These are phyloP conservation scores for Phyllotis vaccarum DNA, from an alignment of 2,797 vertebrate genomes.

Conservation along the genomic window DNA sequence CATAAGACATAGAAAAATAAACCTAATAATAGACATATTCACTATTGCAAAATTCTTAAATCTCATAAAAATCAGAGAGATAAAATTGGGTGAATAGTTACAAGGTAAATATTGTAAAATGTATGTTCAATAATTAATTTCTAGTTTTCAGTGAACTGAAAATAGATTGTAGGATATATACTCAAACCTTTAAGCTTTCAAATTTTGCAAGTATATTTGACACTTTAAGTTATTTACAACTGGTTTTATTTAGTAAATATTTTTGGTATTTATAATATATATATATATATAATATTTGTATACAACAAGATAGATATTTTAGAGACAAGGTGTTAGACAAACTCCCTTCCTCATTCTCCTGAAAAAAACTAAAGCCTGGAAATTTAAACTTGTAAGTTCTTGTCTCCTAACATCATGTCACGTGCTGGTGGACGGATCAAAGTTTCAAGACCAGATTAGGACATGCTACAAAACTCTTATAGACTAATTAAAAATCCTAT, in stretches of 20 bases:
- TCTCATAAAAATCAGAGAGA: not conserved
- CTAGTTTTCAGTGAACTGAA: not conserved
- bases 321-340: not conserved
- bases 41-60: constrained; percentile 45
- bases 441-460: not conserved
- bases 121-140: not conserved
- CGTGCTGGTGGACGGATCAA: not conserved
- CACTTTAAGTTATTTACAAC: not conserved
- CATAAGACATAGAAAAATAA: constrained; percentile 54
- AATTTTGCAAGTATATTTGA: not conserved
- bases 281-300: not conserved
- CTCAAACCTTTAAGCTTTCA: not conserved
- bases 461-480: not conserved
- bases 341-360: not conserved
- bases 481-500: not conserved
- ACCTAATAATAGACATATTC: constrained; percentile 19
- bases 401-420: too few species aligned
- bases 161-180: not conserved
- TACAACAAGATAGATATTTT: not conserved
- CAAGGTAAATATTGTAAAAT: constrained; percentile 38
- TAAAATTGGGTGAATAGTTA: not conserved
- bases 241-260: constrained; percentile 24
- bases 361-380: not conserved
- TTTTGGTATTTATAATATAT: not conserved
- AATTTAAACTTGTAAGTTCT: not conserved